These are phyloP conservation scores for Glaucopsyche alexis DNA, from an alignment of 2,888 invertebrate genomes.

Conservation along the genomic window DNA sequence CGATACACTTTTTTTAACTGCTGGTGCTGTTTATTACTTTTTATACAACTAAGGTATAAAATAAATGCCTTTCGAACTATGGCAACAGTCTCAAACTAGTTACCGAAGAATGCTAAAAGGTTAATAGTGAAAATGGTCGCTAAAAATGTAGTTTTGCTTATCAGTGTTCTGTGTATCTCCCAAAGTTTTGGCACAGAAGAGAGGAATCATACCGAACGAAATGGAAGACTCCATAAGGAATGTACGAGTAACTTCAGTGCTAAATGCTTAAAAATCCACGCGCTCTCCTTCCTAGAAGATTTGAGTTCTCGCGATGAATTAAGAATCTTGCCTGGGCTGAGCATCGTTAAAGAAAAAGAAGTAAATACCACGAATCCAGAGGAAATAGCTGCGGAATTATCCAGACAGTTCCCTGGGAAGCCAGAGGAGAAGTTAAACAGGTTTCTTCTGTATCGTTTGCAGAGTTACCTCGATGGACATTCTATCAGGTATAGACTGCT, in stretches of 20 bases:
- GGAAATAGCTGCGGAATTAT: slow-evolving; percentile 83
- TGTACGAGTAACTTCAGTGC: slow-evolving; percentile 76
- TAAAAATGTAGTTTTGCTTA: slow-evolving; percentile 51
- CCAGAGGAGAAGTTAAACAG: slow-evolving; percentile 87
- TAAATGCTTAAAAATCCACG: slow-evolving; percentile 89
- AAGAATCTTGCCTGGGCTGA: slow-evolving; percentile 86
- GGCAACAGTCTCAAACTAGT: slow-evolving; percentile 57
- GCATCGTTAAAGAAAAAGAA: slow-evolving; percentile 84
- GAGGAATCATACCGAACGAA: slow-evolving; percentile 47
- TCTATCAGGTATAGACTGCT: slow-evolving; percentile 85
- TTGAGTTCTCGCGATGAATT: slow-evolving; percentile 85
- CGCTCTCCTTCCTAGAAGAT: slow-evolving; percentile 87
- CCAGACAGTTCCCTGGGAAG: slow-evolving; percentile 88
- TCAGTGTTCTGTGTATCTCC: slow-evolving; percentile 50
- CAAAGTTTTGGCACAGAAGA: slow-evolving; percentile 29
- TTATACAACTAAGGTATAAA: slow-evolving; percentile 64
- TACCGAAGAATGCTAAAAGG: slow-evolving; percentile 37
- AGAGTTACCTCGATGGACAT: slow-evolving; percentile 86
- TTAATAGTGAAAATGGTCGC: slow-evolving; percentile 57
- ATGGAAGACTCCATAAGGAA: slow-evolving; percentile 67
- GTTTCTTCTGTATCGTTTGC: slow-evolving; percentile 83
- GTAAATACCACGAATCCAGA: slow-evolving; percentile 76
- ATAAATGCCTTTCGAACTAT: slow-evolving; percentile 52
- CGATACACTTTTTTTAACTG: slow-evolving; percentile 54
- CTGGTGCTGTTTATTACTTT: slow-evolving; percentile 52